A percentile compares a stretch with the other conserved stretches of the same genome.
These are phyloP conservation scores for Microchirus variegatus DNA, from an alignment of 2,797 vertebrate genomes.

Conservation along the genomic window DNA sequence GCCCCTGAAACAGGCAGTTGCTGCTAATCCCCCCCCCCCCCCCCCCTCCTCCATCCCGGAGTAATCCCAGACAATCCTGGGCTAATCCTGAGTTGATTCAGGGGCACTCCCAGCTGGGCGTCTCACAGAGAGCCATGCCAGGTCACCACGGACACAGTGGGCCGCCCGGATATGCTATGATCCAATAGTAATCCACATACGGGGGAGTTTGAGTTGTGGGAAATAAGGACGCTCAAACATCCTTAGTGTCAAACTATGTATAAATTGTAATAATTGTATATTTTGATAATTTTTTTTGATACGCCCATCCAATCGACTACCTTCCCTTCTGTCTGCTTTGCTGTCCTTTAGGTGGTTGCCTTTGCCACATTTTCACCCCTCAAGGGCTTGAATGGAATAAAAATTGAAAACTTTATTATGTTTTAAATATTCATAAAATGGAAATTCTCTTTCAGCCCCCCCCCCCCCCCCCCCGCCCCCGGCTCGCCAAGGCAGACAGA, in stretches of 20 bases:
- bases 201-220: slow-evolving; percentile 37
- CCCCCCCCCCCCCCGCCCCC: too few species aligned
- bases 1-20: slow-evolving; percentile 83
- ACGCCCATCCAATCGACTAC: slow-evolving; percentile 55
- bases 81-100: slow-evolving; percentile 85
- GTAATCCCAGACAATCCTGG: slow-evolving; percentile 84
- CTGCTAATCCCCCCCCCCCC: slow-evolving; percentile 81
- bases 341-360: slow-evolving; percentile 72
- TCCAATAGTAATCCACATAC: slow-evolving; percentile 47
- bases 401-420: slow-evolving; percentile 82
- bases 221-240: slow-evolving; percentile 35
- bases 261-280: slow-evolving; percentile 35
- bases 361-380: too few species aligned
- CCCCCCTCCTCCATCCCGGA: slow-evolving; percentile 79
- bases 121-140: slow-evolving; percentile 73
- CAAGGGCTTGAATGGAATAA: slow-evolving; percentile 64
- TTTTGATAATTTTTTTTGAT: slow-evolving; percentile 55
- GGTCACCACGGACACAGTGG: slow-evolving; percentile 64
- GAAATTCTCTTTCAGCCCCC: slow-evolving; percentile 80
- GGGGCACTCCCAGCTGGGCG: slow-evolving; percentile 83
- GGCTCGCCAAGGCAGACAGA: slow-evolving; percentile 73
- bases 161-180: slow-evolving; percentile 62
- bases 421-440: slow-evolving; percentile 84
- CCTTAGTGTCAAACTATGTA: slow-evolving; percentile 28
- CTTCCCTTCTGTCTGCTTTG: slow-evolving; percentile 44